Base-by-base conservation (phyloP, 2,113 vertebrate species). In the Myodes glareolus region DNA sequence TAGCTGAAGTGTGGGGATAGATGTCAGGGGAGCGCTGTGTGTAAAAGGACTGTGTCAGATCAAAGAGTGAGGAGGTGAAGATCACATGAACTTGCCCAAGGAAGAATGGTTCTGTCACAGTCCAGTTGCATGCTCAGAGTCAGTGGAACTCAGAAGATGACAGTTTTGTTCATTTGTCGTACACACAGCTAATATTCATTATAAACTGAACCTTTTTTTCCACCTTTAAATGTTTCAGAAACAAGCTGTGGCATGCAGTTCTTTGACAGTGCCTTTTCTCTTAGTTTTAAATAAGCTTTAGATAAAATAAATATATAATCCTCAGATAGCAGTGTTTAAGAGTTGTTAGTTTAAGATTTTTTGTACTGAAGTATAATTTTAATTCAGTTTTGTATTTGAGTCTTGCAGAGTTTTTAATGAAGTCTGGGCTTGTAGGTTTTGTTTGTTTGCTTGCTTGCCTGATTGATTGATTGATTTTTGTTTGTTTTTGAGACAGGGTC, bases 371-470 rank as follows among this genome's bases (percentile, higher is more conserved):
- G n/a, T 81, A 31, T 84, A 16, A 80, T 88, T 94, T 90, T 92
- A 84, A 61, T 84, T 91, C 72, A 92, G 14, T 91, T 97, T 92
- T 92, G 14, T 78, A 84, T 84, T 88, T 85, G 42, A 87, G 65
- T 87, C 65, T 33, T 86, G 61, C 16, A 86, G 80, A 55, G 52
- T 39, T 82, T 25, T 67, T 21, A 65, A 65, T 42, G 16, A 45
- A 63, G 33, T 58, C n/a, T 81, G 31, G 9, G 76, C 10, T n/a
- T n/a, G 50, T 25, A 17, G 81, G 31, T 45, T 31, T 63, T 58
- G 55, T 19, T 84, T 84, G n/a, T 42, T 25, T 27, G n/a, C 6
- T 25, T 55, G 31, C 21, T 84, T 39, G 36, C 21, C 11, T 36
- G 39, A 1, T 19, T 36, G 39, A 1, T 45, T 73, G 70, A 0